Conservation (phyloP, 2,888 invertebrate genomes). For the Beris morrisii region DNA sequence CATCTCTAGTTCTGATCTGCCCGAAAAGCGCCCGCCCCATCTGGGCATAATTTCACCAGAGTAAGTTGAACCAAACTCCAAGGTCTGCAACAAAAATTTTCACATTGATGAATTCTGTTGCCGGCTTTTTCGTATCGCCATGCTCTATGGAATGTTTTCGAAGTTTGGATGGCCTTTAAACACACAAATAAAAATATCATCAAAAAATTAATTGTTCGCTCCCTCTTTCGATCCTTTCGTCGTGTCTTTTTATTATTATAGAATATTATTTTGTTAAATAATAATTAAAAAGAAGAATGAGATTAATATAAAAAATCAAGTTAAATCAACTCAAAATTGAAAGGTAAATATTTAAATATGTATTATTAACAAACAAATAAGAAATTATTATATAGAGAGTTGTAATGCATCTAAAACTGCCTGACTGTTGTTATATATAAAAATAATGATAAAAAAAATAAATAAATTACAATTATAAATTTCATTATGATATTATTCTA, state of each 20-base stretch:
- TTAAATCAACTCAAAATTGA: constrained; percentile 13
- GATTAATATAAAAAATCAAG: not conserved
- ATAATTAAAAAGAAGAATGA: constrained; percentile 24
- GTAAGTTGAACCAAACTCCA: too few relatives aligned
- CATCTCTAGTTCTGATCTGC: too few relatives aligned
- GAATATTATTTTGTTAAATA: constrained; percentile 33
- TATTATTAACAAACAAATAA: constrained; percentile 20
- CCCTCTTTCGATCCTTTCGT: constrained; percentile 2
- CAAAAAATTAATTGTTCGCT: too few relatives aligned
- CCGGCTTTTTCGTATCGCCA: too few relatives aligned
- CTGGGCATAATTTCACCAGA: too few relatives aligned
- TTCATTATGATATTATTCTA: constrained; percentile 25
- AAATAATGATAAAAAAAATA: constrained; percentile 25
- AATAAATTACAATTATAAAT: constrained; percentile 23
- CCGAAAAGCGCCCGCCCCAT: too few relatives aligned
- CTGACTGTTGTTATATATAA: constrained; percentile 40
- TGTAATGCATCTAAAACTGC: constrained; percentile 40
- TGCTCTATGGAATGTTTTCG: too few relatives aligned
- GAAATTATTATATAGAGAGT: constrained; percentile 22
- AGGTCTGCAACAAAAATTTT: too few relatives aligned
- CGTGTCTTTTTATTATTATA: constrained; percentile 32
- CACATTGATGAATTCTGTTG: too few relatives aligned
- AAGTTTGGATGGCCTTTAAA: too few relatives aligned
- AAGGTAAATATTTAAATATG: constrained; percentile 25
- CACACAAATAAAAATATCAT: too few relatives aligned